Percentiles rank a stretch among this genome's conserved stretches.
Conservation (phyloP, 2,113 vertebrate genomes). For the Xiphophorus maculatus region DNA sequence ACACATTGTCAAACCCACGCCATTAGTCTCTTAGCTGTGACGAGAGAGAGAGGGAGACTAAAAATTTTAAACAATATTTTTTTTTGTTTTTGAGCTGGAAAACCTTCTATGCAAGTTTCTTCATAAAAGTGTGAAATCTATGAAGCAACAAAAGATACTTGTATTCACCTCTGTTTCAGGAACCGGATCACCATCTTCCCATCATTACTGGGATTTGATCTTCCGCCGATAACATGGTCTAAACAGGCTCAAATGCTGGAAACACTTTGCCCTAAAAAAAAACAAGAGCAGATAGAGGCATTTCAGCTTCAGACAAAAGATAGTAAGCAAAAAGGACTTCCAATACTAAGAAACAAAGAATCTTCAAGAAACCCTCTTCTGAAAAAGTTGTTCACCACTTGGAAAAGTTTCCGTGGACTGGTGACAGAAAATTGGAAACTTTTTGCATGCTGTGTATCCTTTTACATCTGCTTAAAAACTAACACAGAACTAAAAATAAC, state of each 20-base stretch:
- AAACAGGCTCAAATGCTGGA: conserved; percentile 30
- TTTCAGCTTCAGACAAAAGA: conserved; percentile 48
- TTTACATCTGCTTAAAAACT: too few relatives aligned
- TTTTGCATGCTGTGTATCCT: too few relatives aligned
- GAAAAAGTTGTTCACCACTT: neutral
- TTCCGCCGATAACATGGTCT: conserved; percentile 50
- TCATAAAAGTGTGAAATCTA: neutral
- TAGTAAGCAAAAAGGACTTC: neutral
- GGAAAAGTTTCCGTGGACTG: too few relatives aligned
- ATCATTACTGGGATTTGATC: conserved; percentile 27
- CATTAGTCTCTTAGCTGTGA: conserved; percentile 36
- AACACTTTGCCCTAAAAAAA: conserved; percentile 35
- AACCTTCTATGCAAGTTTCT: neutral
- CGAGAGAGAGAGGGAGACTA: conserved; percentile 1
- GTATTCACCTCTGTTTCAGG: conserved; percentile 63
- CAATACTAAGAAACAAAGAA: conserved; percentile 13
- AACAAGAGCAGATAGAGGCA: conserved; percentile 30
- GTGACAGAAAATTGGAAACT: too few relatives aligned
- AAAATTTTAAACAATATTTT: neutral
- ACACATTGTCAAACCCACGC: conserved; percentile 55
- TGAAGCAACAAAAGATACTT: neutral
- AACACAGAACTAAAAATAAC: too few relatives aligned
- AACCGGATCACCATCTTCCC: conserved; percentile 64
- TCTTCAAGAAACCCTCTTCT: neutral
- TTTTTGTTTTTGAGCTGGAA: neutral